Evolutionary conservation across 1,140 invertebrate species (phyloP), one percentile per base, ranked within the genome.

Genomic region (Aphis craccivora): DNA sequence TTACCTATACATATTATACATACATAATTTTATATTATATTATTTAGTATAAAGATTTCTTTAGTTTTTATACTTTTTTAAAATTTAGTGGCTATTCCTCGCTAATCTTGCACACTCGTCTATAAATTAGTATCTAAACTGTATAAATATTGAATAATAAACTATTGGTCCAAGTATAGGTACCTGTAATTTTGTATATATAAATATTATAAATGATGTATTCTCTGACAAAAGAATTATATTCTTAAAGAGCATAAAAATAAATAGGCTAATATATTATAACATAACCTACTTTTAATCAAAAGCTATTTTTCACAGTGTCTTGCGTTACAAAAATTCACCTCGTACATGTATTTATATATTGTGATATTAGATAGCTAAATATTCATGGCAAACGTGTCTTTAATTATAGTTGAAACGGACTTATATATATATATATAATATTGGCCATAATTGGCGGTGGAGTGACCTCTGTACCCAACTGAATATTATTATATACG

Each of bases 311-410:
- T 67, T 67, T 67, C 30, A 67, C n/a, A 76, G 60, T 76, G 60
- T 76, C 60, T 76, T n/a, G 60, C 60, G 60, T 76, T 5, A n/a
- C 5, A 20, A 76, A 76, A 76, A n/a, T 18, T 76, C 60, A 18
- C 60, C 60, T 76, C 60, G 60, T 76, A 76, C 60, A 76, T 76
- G 60, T 76, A 76, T 76, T 76, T 89, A 35, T 53, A 90, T 90
- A 67, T 90, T 90, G 89, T 90, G 89, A 90, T 90, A 90, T 90
- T 90, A 90, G 89, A 90, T 90, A 90, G 55, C 37, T 67, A 86
- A 43, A 45, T 45, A 45, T 40, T 40, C 37, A 4, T 86, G 23
- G 5, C 25, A 8, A 86, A 45, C 25, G 4, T 45, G 23, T 83
- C 22, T 9, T 84, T 40, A 43, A 86, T 86, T 40, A 86, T 86